Evolutionary conservation across 2,888 invertebrate genomes (phyloP), one percentile per base, ranked within the genome.

Genomic region (Megamerina dolium): DNA sequence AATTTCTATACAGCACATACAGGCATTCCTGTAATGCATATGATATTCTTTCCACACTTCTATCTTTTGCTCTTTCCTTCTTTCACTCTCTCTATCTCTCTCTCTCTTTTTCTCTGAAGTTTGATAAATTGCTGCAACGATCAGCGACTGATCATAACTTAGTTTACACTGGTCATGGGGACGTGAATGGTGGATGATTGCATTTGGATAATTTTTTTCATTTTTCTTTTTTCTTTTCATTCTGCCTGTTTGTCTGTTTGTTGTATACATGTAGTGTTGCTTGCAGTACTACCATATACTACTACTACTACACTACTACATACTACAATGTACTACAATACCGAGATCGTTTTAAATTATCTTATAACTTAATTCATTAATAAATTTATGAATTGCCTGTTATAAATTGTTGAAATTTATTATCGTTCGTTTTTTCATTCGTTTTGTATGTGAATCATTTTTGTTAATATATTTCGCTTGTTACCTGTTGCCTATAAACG

Each of bases 291-390:
- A 10, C 23, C 8, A n/a, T n/a, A n/a, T n/a, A n/a, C n/a, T n/a
- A n/a, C n/a, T n/a, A n/a, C n/a, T 23, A 23, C 23, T 23, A 6
- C 23, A 23, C 23, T 23, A 23, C 23, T 23, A 8, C 23, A 8
- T 23, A 23, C 10, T 23, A 6, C n/a, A n/a, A n/a, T n/a, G n/a
- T n/a, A n/a, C n/a, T n/a, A n/a, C n/a, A n/a, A n/a, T n/a, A n/a
- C n/a, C n/a, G n/a, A n/a, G n/a, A n/a, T n/a, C 16, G 12, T 54
- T 63, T 60, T 58, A 62, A 60, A 61, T 65, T 64, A 64, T 62
- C 60, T 66, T 65, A 65, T 62, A 64, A 66, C 62, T 66, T 66
- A 64, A 66, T 65, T 65, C 66, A 66, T 65, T 66, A 65, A 64
- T 63, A 65, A 65, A 64, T 64, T 63, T 62, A 64, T 64, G 61